Evolutionary conservation across 2,113 vertebrate species (phyloP).

Genomic region (Cololabis saira): DNA sequence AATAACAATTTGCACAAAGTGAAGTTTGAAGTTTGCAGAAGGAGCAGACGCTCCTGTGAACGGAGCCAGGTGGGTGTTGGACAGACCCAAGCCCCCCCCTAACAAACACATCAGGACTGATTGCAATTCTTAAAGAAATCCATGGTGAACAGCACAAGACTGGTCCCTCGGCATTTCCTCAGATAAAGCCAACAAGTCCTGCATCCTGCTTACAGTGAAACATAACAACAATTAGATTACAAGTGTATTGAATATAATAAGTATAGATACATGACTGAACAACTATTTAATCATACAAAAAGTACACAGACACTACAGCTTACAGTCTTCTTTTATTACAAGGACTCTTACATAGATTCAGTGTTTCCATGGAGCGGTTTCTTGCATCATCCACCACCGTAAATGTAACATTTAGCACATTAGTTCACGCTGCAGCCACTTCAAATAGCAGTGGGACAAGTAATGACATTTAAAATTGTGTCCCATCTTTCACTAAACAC

Average conservation of each 20-base stretch:
- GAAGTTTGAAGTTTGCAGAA: no score
- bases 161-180: no score
- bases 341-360: conserved; percentile 22
- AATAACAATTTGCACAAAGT: no score
- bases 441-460: not conserved
- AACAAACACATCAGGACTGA: no score
- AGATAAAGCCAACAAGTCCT: no score
- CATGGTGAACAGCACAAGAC: no score
- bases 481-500: not conserved
- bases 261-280: not conserved
- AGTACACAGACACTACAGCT: not conserved
- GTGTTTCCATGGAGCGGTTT: conserved; percentile 22
- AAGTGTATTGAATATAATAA: not conserved
- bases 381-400: not conserved
- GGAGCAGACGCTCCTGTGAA: no score
- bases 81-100: no score
- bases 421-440: conserved; percentile 1
- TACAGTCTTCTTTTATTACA: conserved; percentile 47
- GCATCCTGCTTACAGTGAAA: no score
- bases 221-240: no score
- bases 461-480: conserved; percentile 8
- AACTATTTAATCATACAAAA: not conserved
- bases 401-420: conserved; percentile 54
- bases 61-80: no score
- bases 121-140: no score